These are phyloP conservation scores for Drosophila hamatofila DNA, from an alignment of 2,888 invertebrate genomes.

Conservation along the genomic window DNA sequence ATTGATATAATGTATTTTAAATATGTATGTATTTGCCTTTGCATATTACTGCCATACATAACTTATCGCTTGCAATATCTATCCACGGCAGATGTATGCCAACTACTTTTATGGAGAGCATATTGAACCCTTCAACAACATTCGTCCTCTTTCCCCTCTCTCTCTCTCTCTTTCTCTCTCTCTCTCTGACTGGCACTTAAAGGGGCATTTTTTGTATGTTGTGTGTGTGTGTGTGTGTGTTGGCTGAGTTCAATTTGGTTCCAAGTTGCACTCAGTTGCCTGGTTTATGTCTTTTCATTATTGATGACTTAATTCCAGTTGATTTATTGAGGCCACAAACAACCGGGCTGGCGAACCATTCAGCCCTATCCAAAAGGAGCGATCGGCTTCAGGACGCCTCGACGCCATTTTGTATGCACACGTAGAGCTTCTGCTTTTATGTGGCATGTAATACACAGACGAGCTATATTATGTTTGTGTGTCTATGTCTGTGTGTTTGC, in stretches of 20 bases:
- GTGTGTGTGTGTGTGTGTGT: slow-evolving; percentile 8
- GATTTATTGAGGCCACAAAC: slow-evolving; percentile 79
- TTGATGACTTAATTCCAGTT: slow-evolving; percentile 83
- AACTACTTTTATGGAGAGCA: slow-evolving; percentile 25
- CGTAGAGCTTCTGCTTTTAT: slow-evolving; percentile 49
- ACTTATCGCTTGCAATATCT: not conserved
- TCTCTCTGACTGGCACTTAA: slow-evolving; percentile 25
- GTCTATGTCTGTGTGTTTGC: slow-evolving; percentile 12
- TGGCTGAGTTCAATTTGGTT: slow-evolving; percentile 29
- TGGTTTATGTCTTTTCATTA: slow-evolving; percentile 76
- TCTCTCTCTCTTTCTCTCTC: not conserved
- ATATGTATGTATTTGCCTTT: not conserved
- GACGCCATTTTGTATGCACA: slow-evolving; percentile 67
- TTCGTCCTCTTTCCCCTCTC: slow-evolving; percentile 20
- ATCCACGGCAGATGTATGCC: slow-evolving; percentile 7
- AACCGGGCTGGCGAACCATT: slow-evolving; percentile 43
- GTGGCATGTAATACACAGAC: slow-evolving; percentile 28
- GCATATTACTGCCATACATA: not conserved
- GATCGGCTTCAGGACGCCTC: slow-evolving; percentile 8
- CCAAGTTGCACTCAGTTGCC: slow-evolving; percentile 51
- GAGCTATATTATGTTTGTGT: slow-evolving; percentile 21
- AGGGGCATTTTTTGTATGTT: slow-evolving; percentile 21
- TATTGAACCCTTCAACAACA: slow-evolving; percentile 44
- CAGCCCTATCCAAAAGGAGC: slow-evolving; percentile 35
- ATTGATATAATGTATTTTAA: not conserved